Percentiles rank a stretch among this genome's conserved stretches.
Evolutionary conservation across 2,797 vertebrate species (phyloP).

Genomic region (Limnodromus scolopaceus): DNA sequence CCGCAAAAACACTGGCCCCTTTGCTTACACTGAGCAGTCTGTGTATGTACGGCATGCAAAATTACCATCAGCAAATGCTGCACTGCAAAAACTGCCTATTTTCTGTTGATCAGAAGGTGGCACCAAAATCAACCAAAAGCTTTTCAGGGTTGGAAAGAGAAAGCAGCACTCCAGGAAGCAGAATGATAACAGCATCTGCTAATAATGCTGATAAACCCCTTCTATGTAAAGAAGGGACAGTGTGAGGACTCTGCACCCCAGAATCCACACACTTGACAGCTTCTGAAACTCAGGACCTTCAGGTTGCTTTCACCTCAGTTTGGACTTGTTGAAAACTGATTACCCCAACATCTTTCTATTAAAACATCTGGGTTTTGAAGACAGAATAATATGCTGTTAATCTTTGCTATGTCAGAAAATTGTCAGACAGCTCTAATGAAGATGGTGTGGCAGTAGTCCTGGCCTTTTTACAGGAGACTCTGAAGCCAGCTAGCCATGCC

Average conservation of each 20-base stretch:
- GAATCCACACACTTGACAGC: neutral
- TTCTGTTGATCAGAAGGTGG: constrained; percentile 66
- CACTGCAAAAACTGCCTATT: constrained; percentile 1
- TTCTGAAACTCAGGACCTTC: neutral
- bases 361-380: neutral
- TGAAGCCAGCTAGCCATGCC: neutral
- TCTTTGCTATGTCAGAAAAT: neutral
- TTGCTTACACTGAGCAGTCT: neutral
- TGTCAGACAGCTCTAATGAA: neutral
- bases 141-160: neutral
- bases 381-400: neutral
- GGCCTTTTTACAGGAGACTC: neutral
- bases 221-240: neutral
- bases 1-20: neutral
- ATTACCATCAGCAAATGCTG: neutral
- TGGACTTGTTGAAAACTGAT: neutral
- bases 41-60: neutral
- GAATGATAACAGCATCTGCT: neutral
- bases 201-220: neutral
- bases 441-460: neutral
- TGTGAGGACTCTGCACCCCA: neutral
- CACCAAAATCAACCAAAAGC: constrained; percentile 61
- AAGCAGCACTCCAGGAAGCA: neutral
- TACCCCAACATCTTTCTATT: neutral
- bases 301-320: neutral